Evolutionary conservation across 2,888 invertebrate species (phyloP).

Genomic region (Heliconius charithonia): DNA sequence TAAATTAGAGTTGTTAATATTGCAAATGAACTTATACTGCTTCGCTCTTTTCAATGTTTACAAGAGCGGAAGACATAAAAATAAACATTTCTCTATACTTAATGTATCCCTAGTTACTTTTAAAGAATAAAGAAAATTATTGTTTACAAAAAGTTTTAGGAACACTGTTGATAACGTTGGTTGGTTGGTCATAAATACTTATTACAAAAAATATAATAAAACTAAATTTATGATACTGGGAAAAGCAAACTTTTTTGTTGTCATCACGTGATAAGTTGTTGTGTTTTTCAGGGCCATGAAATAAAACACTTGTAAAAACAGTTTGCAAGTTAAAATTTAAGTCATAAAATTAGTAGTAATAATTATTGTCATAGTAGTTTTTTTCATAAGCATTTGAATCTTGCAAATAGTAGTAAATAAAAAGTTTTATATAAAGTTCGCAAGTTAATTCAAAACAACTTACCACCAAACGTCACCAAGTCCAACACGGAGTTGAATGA

Average conservation of each 20-base stretch:
- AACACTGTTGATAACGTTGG: not conserved
- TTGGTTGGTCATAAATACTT: too few species aligned
- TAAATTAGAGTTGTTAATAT: slow-evolving; percentile 3
- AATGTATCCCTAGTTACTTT: not conserved
- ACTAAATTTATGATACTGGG: too few species aligned
- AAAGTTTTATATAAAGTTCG: slow-evolving; percentile 30
- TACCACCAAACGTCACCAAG: slow-evolving; percentile 46
- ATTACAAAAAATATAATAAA: too few species aligned
- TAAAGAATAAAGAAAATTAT: not conserved
- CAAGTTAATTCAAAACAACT: slow-evolving; percentile 37
- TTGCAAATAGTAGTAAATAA: slow-evolving; percentile 20
- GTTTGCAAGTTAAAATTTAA: not conserved
- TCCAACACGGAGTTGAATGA: slow-evolving; percentile 46
- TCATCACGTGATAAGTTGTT: slow-evolving; percentile 59
- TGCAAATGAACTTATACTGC: slow-evolving; percentile 9
- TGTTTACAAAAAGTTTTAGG: not conserved
- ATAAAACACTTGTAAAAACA: slow-evolving; percentile 55
- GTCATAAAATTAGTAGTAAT: not conserved
- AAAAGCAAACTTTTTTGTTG: slow-evolving; percentile 55
- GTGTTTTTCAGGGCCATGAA: slow-evolving; percentile 59
- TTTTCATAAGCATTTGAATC: not conserved
- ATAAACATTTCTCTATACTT: slow-evolving; percentile 28
- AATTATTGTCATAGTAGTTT: not conserved
- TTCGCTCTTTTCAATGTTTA: slow-evolving; percentile 8
- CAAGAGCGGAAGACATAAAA: slow-evolving; percentile 14